Base-by-base conservation (phyloP, 1,140 invertebrate genomes). In the Drosophila yakuba region DNA sequence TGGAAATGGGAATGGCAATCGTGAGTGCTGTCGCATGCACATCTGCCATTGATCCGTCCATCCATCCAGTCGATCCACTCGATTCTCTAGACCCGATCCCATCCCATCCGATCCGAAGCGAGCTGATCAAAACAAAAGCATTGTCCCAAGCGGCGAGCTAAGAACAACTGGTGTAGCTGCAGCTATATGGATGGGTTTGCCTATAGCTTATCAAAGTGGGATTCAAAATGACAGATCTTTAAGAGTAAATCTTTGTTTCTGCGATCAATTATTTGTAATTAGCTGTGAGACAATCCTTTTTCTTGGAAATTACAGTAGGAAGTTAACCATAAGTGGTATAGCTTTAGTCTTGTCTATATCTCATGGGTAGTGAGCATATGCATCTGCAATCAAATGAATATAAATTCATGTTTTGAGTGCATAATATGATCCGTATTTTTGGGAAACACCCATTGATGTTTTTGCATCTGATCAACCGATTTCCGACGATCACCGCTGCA, bases 111-210 rank as follows among this genome's bases (percentile, higher is more conserved):
- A 28, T 39, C 45, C 35, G 32, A 51, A 15, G 36, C 28, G 63
- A 54, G 14, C 61, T 23, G 38, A 66, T 88, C 59, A 60, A 77
- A 83, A 86, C 82, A 68, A 86, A 80, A 83, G 84, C 84, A 88
- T 88, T 88, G 84, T 89, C 64, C 44, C 25, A 36, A 12, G 32
- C 50, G 28, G 38, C 61, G 39, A 48, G 43, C 67, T 56, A 25
- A 63, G 57, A 78, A 63, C 44, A 79, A 76, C 68, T 61, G 62
- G 67, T 74, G 77, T 23, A 32, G 60, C 36, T 15, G 17, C 23
- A 59, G 60, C 38, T 62, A 63, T 60, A 23, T 35, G 35, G 38
- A 60, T 63, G 60, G 38, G 38, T 62, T 62, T 43, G 60, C n/a
- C 17, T 25, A 35, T 15, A 43, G 39, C 59, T 60, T 32, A 43